phyloP scores from a whole-genome alignment of 2,888 invertebrate species.

The Melolontha melolontha region DNA sequence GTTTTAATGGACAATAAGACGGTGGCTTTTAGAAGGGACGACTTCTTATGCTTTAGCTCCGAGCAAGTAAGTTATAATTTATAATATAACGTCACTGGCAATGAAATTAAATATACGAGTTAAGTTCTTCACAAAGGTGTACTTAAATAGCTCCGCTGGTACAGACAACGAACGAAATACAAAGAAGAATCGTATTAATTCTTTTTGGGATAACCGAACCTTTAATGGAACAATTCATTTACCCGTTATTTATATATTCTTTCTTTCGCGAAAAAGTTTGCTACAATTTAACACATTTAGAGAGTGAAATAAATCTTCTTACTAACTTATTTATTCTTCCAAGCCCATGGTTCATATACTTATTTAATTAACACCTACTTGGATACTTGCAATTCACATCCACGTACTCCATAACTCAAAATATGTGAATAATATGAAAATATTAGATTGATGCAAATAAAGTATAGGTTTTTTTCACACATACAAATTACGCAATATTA shows the following conservation, averaged over 20 bases:
- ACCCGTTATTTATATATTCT: slow-evolving; percentile 17
- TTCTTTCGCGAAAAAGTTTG: background rate
- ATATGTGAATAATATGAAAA: too few species aligned
- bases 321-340: too few species aligned
- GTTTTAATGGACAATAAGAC: slow-evolving; percentile 64
- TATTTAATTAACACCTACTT: too few species aligned
- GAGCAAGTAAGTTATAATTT: slow-evolving; percentile 62
- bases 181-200: slow-evolving; percentile 30
- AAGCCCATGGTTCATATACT: too few species aligned
- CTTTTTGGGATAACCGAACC: slow-evolving; percentile 1
- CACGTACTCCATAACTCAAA: too few species aligned
- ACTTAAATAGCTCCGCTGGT: slow-evolving; percentile 41
- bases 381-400: too few species aligned
- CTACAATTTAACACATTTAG: background rate
- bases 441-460: too few species aligned
- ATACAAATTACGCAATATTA: too few species aligned
- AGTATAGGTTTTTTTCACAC: too few species aligned
- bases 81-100: slow-evolving; percentile 60
- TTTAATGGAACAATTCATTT: slow-evolving; percentile 35
- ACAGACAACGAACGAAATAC: slow-evolving; percentile 25
- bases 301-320: background rate
- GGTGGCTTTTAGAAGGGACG: slow-evolving; percentile 60
- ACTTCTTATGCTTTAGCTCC: slow-evolving; percentile 55
- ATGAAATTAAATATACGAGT: slow-evolving; percentile 60
- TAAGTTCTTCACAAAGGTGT: slow-evolving; percentile 55